Percentiles rank a stretch among this genome's conserved stretches.
Conservation (phyloP, 2,888 invertebrate genomes). For the Volucella zonaria region DNA sequence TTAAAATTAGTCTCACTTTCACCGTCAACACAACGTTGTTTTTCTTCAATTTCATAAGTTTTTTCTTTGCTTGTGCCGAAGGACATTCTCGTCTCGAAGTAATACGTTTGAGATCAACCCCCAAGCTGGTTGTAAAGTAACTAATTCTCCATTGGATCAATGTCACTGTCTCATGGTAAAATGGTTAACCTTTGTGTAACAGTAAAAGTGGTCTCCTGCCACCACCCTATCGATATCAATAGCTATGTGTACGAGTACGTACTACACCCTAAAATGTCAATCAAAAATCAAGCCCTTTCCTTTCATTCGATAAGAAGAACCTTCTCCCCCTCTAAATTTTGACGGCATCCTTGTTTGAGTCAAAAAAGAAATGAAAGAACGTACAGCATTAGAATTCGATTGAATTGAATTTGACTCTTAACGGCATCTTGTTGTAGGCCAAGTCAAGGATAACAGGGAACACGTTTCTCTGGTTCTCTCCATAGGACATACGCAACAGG, state of each 20-base stretch:
- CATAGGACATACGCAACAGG: slow-evolving; percentile 28
- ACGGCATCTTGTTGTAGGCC: neutral
- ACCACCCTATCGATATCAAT: neutral
- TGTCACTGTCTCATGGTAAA: neutral
- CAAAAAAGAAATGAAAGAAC: neutral
- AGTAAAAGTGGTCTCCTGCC: slow-evolving; percentile 1
- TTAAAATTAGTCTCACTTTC: slow-evolving; percentile 45
- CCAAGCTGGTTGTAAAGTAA: slow-evolving; percentile 4
- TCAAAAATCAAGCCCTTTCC: slow-evolving; percentile 39
- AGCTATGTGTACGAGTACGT: neutral
- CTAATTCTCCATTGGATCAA: slow-evolving; percentile 6
- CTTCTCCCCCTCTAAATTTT: too few relatives aligned
- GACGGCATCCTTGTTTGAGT: neutral
- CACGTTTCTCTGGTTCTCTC: neutral
- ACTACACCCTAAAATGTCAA: slow-evolving; percentile 30
- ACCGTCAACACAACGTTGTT: neutral
- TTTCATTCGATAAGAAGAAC: neutral
- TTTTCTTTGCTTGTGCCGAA: too few relatives aligned
- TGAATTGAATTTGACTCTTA: slow-evolving; percentile 36
- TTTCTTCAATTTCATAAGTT: slow-evolving; percentile 34
- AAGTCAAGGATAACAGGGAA: neutral
- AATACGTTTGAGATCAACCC: neutral
- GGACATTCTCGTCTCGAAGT: neutral
- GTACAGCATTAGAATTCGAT: slow-evolving; percentile 18
- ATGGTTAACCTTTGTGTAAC: slow-evolving; percentile 19